Evolutionary conservation across 1,140 invertebrate genomes (phyloP).

Genomic region (Halesus radiatus): DNA sequence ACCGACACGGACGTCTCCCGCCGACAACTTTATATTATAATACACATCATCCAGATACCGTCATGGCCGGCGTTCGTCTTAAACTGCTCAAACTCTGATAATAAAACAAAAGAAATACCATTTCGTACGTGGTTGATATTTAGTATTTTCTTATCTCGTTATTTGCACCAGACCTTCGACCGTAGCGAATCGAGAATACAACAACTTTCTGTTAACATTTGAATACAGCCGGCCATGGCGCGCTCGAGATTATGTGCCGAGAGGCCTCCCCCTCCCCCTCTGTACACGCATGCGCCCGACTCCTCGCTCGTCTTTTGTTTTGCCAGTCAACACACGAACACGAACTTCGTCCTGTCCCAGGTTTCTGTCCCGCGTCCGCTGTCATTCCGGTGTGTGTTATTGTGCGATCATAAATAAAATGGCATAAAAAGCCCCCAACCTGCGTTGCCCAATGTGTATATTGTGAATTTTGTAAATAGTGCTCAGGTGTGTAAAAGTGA

Average conservation of each 20-base stretch:
- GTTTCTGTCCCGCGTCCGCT: slow-evolving; percentile 33
- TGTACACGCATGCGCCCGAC: slow-evolving; percentile 21
- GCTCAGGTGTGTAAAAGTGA: slow-evolving; percentile 21
- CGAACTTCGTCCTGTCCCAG: slow-evolving; percentile 40
- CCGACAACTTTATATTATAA: not conserved
- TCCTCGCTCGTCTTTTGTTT: slow-evolving; percentile 42
- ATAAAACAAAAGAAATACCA: slow-evolving; percentile 1
- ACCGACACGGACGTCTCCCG: not conserved
- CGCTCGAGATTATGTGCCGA: slow-evolving; percentile 17
- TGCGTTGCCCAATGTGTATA: slow-evolving; percentile 43
- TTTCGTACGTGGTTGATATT: not conserved
- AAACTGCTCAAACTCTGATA: not conserved
- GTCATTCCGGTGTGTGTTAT: slow-evolving; percentile 13
- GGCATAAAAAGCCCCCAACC: slow-evolving; percentile 18
- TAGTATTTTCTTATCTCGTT: not conserved
- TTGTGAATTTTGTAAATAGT: slow-evolving; percentile 57
- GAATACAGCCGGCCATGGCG: slow-evolving; percentile 20
- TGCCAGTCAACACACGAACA: slow-evolving; percentile 47
- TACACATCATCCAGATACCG: not conserved
- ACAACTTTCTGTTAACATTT: slow-evolving; percentile 5
- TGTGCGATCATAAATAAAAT: slow-evolving; percentile 21
- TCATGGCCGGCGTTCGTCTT: not conserved
- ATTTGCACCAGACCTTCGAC: not conserved
- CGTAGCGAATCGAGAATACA: not conserved
- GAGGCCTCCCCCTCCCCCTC: slow-evolving; percentile 17